phyloP scores from a whole-genome alignment of 92 coral and sea anemone species.

The Parazoanthus atlanticus region DNA sequence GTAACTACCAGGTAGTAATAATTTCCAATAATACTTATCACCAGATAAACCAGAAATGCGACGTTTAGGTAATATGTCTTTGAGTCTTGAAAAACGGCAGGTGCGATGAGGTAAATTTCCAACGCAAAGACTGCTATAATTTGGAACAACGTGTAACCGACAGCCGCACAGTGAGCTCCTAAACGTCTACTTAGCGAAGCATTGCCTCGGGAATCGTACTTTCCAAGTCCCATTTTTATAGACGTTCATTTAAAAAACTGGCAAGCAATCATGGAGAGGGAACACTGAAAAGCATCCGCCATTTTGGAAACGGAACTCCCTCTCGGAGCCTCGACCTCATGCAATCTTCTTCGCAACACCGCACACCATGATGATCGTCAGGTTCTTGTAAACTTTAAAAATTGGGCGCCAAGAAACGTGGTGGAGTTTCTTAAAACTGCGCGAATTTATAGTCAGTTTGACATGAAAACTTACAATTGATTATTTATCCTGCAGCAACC shows the following conservation, averaged over 20 bases:
- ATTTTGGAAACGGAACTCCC: slow-evolving; percentile 4
- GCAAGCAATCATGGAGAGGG: too few relatives aligned
- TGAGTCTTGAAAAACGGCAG: slow-evolving; percentile 58
- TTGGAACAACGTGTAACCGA: slow-evolving; percentile 53
- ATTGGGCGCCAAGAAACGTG: slow-evolving; percentile 9
- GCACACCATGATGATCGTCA: slow-evolving; percentile 27
- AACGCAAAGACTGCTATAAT: slow-evolving; percentile 31
- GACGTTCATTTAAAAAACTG: not conserved
- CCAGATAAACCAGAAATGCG: slow-evolving; percentile 47
- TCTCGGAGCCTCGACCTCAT: slow-evolving; percentile 10
- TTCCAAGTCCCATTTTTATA: slow-evolving; percentile 4
- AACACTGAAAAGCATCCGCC: not conserved
- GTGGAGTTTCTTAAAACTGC: not conserved
- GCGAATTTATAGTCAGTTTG: not conserved
- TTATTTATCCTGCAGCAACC: not conserved
- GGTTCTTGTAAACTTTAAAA: not conserved
- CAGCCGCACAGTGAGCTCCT: slow-evolving; percentile 51
- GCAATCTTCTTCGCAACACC: slow-evolving; percentile 23
- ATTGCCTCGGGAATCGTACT: slow-evolving; percentile 43
- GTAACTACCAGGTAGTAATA: slow-evolving; percentile 65
- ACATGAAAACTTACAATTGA: not conserved
- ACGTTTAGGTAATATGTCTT: slow-evolving; percentile 47
- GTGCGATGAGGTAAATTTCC: slow-evolving; percentile 64
- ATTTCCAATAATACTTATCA: slow-evolving; percentile 59
- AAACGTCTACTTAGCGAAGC: slow-evolving; percentile 30